Conservation (phyloP, 2,113 vertebrate genomes). For the Brachypteracias leptosomus region DNA sequence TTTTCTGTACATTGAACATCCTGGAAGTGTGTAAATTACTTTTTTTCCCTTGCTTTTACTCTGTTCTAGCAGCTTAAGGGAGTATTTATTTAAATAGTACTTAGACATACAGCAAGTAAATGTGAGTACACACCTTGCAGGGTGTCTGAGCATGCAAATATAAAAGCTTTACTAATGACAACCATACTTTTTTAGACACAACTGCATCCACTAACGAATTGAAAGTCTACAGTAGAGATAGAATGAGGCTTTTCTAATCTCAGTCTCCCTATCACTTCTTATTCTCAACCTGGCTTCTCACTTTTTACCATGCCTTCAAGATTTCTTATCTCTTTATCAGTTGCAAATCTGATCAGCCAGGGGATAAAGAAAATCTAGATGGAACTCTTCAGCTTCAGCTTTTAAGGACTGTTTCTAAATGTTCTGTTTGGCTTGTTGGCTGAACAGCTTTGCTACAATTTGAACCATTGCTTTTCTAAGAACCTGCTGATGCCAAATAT, state of each 20-base stretch:
- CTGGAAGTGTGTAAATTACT: background rate
- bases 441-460: background rate
- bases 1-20: background rate
- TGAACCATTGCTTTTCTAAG: background rate
- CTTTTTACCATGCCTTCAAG: background rate
- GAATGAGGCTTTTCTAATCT: background rate
- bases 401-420: background rate
- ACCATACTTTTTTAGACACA: background rate
- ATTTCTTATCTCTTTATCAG: background rate
- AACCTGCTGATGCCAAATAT: background rate
- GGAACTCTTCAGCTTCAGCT: background rate
- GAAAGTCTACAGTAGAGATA: background rate
- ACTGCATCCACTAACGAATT: background rate
- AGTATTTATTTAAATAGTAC: background rate
- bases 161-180: background rate
- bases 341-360: background rate
- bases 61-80: background rate
- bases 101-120: background rate
- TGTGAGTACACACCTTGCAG: background rate
- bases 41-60: background rate
- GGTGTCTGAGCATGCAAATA: background rate
- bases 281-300: background rate
- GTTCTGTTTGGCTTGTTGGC: background rate
- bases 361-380: background rate
- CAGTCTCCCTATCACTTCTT: background rate